Base-by-base conservation (phyloP, 2,888 invertebrate genomes). In the Torymus tubicola region DNA sequence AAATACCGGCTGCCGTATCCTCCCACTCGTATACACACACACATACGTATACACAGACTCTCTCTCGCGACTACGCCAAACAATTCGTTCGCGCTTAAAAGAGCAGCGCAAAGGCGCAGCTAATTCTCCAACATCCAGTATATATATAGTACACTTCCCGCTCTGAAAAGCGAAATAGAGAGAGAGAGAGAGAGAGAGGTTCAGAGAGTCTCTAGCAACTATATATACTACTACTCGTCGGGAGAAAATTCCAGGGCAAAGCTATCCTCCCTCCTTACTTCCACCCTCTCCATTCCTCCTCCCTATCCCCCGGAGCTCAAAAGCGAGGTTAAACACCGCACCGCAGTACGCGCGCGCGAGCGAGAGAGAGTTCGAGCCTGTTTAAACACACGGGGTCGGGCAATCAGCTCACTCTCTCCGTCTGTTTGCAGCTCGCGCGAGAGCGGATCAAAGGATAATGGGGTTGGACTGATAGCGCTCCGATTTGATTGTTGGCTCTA, bases 401-500 rank as follows among this genome's bases (percentile, higher is more conserved):
- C 85, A 84, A 87, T 86, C 87, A 88, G 86, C 84, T 8, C 50
- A 8, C 42, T 42, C 31, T 4, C 42, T 64, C 64, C 61, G 16
- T 68, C 50, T 78, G 61, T 81, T 78, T 78, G 80, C 81, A 73
- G 75, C 73, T 31, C 69, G 85, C 81, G 84, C 84, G 83, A 81
- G 85, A 86, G 86, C 85, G 86, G 87, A 87, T 88, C 87, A 88
- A 87, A 88, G 88, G 87, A 85, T 84, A 84, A 82, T 83, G 84
- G 86, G 84, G 85, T 82, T 85, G 87, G 82, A 84, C 69, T 79
- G 81, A 76, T 82, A 79, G 80, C 86, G 87, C 86, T 85, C 88
- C 88, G 88, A 90, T 90, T 90, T 89, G 90, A 90, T 90, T 90
- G 90, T 90, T 90, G 86, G 89, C 89, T 84, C 87, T 85, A 50